phyloP scores from a whole-genome alignment of 2,888 invertebrate genomes.

The Ophraella communa region DNA sequence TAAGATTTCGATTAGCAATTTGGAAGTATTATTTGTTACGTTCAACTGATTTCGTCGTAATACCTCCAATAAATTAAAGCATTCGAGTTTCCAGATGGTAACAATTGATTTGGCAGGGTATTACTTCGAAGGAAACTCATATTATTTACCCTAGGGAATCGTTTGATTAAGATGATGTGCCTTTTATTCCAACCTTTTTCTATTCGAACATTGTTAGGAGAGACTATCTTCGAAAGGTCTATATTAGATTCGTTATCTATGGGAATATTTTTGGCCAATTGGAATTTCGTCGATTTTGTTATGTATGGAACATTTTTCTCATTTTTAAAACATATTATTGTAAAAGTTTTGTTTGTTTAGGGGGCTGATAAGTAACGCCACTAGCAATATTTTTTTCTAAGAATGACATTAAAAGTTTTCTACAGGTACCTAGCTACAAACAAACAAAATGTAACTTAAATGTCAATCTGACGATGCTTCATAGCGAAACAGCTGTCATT shows the following conservation, averaged over 20 bases:
- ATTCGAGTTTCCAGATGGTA: conserved; percentile 17
- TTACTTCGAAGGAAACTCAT: conserved; percentile 26
- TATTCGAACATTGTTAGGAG: conserved; percentile 15
- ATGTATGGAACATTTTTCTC: not conserved
- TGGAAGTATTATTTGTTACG: conserved; percentile 15
- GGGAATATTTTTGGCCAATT: not conserved
- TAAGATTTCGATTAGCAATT: not conserved
- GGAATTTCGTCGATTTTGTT: not conserved
- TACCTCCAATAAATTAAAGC: conserved; percentile 19
- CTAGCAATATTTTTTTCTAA: too few species aligned
- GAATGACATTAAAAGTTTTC: too few species aligned
- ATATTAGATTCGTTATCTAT: conserved; percentile 4
- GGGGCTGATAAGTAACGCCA: too few species aligned
- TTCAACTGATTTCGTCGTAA: conserved; percentile 7
- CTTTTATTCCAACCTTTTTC: conserved; percentile 23
- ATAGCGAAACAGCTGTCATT: too few species aligned
- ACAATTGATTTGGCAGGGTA: conserved; percentile 24
- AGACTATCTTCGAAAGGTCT: not conserved
- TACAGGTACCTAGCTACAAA: too few species aligned
- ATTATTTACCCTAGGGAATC: conserved; percentile 24
- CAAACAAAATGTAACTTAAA: too few species aligned
- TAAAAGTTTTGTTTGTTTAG: too few species aligned
- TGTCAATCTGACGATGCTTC: too few species aligned
- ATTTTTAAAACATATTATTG: too few species aligned
- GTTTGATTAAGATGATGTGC: conserved; percentile 28